Conservation (phyloP, 2,797 vertebrate genomes). For the Gila robusta region DNA sequence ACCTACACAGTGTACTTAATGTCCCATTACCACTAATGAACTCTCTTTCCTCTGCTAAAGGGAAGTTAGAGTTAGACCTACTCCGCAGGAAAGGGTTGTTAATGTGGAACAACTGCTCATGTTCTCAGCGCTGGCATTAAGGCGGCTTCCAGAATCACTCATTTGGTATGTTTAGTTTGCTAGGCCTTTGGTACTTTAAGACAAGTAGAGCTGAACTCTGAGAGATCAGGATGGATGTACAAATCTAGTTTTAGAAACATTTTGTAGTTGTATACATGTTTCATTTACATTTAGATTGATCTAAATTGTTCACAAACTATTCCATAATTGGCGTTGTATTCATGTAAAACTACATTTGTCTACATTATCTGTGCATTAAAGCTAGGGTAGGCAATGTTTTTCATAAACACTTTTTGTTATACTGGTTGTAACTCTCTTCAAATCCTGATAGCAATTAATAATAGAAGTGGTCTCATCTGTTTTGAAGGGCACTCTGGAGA, state of each 20-base stretch:
- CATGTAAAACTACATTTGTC: neutral
- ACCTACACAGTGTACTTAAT: slow-evolving; percentile 82
- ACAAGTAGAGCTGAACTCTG: neutral
- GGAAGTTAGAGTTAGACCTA: slow-evolving; percentile 69
- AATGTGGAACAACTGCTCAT: slow-evolving; percentile 67
- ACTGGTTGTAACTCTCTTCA: neutral
- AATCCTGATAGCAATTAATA: neutral
- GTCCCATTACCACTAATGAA: slow-evolving; percentile 85
- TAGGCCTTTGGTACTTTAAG: slow-evolving; percentile 16
- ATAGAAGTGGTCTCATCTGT: neutral
- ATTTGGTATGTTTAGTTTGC: slow-evolving; percentile 35
- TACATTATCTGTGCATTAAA: neutral
- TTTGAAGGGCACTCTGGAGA: neutral
- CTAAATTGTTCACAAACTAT: neutral
- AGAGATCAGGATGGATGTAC: neutral
- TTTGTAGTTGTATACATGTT: neutral
- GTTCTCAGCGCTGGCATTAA: slow-evolving; percentile 29
- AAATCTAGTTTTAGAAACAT: slow-evolving; percentile 2
- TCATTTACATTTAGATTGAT: neutral
- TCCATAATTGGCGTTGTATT: neutral
- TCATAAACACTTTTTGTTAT: neutral
- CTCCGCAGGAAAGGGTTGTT: slow-evolving; percentile 71
- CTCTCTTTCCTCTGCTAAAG: slow-evolving; percentile 74
- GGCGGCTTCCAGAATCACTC: neutral
- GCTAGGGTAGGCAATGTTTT: neutral